Evolutionary conservation across 2,797 vertebrate genomes (phyloP), one percentile per base, ranked within the genome.

Genomic region (Sardinella longiceps): DNA sequence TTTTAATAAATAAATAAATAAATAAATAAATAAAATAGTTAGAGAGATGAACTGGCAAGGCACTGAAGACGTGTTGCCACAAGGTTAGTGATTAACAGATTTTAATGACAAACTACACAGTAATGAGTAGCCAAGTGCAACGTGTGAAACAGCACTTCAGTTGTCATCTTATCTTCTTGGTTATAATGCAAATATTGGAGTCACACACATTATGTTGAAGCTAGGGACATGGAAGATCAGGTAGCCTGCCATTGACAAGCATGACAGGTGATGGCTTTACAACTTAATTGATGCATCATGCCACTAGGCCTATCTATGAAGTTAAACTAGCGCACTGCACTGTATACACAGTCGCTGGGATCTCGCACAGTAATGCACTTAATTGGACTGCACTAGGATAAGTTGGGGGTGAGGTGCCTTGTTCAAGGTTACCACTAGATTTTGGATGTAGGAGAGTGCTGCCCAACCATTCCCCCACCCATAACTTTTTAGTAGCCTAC

Each of bases 51-150:
- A 77, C 33, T 23, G 33, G 2, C 33, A 20, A 77, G 18, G 15
- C 33, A 77, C 70, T 77, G 33, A 5, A 74, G 33, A 77, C 70
- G 48, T 86, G 82, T 84, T 80, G 66, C n/a, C 51, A 63, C 80
- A 50, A 33, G 84, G 81, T 90, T 89, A 88, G 91, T 81, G 48
- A 90, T 93, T 92, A 91, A 92, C 89, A 37, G 33, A 82, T 5
- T 74, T 74, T 39, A 77, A 77, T 77, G 70, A 39, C 50, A 70
- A 84, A 83, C 58, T 82, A 37, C 5, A 14, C 5, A 14, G 45
- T 77, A 83, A 81, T 51, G 18, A 37, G 23, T 88, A 45, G 28
- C 87, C 88, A 85, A 74, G 84, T 83, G 85, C 89, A 89, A 91
- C 82, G 82, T 80, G 85, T 81, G n/a, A 84, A 89, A 89, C 37